Evolutionary conservation across 2,888 invertebrate species (phyloP), one percentile per base, ranked within the genome.

Genomic region (Xestoiulus laeticollis): DNA sequence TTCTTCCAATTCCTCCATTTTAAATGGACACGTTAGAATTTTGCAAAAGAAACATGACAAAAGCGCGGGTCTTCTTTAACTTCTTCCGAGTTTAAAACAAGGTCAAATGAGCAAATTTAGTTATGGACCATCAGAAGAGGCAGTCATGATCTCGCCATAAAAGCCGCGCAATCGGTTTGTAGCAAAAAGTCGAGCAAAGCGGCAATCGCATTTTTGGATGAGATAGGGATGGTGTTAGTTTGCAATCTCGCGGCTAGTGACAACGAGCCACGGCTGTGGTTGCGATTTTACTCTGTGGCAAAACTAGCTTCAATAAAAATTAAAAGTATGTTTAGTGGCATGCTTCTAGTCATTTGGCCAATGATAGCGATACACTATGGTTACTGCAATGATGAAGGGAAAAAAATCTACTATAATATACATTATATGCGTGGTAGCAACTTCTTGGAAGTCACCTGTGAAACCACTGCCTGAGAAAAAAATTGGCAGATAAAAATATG

Each of bases 401-500:
- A 48, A 59, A n/a, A n/a, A 26, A 78, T 78, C 78, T 78, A 78
- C 30, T 78, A 16, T 78, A 78, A 30, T 30, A 26, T 78, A 30
- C 30, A 78, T 30, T 30, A 30, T 78, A 68, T 68, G 30, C 30
- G 78, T 78, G 78, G 78, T 78, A 78, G 78, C 30, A 78, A 78
- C 78, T 78, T 78, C 78, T 30, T 78, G 78, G 78, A 78, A 78
- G 78, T 78, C 30, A 78, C 78, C 78, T 78, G 30, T 78, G 78
- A 78, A 12, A 78, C 78, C 78, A 78, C 78, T 78, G 78, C 78
- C 78, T 78, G 78, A 78, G 78, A 78, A 78, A 12, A 78, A 26
- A 78, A 78, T 78, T 78, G 78, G 78, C 78, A 78, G 78, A 78
- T 78, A 78, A 78, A 78, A 78, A 78, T 78, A 78, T 78, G 78